Evolutionary conservation across 2,888 invertebrate genomes (phyloP).

Genomic region (Atrina japonica): DNA sequence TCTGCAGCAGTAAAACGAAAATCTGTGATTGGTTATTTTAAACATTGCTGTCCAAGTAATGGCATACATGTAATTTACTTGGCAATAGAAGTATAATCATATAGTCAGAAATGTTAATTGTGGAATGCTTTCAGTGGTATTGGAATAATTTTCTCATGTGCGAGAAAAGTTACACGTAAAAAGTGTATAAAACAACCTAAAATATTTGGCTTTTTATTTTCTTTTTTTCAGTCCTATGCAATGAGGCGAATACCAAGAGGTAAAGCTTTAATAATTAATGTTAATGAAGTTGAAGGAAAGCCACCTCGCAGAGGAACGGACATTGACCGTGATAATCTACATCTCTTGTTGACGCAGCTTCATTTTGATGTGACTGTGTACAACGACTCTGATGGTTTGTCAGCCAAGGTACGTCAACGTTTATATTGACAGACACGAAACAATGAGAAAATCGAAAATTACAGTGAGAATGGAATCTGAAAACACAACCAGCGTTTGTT

Average conservation of each 20-base stretch:
- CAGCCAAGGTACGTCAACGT: slow-evolving; percentile 68
- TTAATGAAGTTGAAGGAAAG: slow-evolving; percentile 70
- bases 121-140: no score
- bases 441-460: no score
- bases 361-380: slow-evolving; percentile 70
- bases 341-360: slow-evolving; percentile 68
- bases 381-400: slow-evolving; percentile 70
- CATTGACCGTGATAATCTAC: slow-evolving; percentile 72
- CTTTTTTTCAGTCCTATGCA: slow-evolving; percentile 66
- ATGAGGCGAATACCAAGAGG: slow-evolving; percentile 73
- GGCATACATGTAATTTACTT: no score
- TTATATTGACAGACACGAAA: no score
- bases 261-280: slow-evolving; percentile 73
- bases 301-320: slow-evolving; percentile 70
- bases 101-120: no score
- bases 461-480: no score
- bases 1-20: no score
- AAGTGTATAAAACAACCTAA: neutral
- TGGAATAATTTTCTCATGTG: no score
- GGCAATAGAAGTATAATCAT: no score
- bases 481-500: no score
- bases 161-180: neutral
- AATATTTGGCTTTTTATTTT: slow-evolving; percentile 12
- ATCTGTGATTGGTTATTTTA: no score
- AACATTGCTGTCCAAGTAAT: no score